These are phyloP conservation scores for Ranitomeya imitator DNA, from an alignment of 2,113 vertebrate species.

Conservation along the genomic window DNA sequence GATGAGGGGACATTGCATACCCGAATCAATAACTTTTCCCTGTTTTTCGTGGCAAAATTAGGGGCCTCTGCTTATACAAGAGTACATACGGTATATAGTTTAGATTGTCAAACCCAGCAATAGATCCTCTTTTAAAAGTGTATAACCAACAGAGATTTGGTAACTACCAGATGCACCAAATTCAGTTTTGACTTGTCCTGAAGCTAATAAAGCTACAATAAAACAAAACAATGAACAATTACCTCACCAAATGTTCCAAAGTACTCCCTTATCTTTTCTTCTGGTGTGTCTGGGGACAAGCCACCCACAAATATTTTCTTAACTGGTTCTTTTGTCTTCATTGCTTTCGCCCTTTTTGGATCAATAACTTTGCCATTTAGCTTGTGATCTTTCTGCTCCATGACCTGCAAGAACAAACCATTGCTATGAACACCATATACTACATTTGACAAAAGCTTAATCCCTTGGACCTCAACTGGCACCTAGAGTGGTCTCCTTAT, in stretches of 20 bases:
- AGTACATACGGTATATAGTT: too few relatives aligned
- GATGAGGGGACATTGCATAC: too few relatives aligned
- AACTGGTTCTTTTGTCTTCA: constrained; percentile 97
- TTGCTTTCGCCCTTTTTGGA: constrained; percentile 98
- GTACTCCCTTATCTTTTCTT: constrained; percentile 97
- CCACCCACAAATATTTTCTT: constrained; percentile 99
- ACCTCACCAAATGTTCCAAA: constrained; percentile 96
- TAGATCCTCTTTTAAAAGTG: too few relatives aligned
- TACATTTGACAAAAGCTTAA: not conserved
- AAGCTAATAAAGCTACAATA: not conserved
- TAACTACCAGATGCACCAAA: too few relatives aligned
- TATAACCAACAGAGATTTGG: too few relatives aligned
- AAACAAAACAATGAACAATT: not conserved
- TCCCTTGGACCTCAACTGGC: not conserved
- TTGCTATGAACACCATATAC: not conserved
- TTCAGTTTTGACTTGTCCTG: too few relatives aligned
- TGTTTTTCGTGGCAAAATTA: too few relatives aligned
- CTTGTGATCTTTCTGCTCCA: constrained; percentile 95
- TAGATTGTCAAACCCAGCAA: too few relatives aligned
- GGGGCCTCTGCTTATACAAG: too few relatives aligned
- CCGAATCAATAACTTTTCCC: too few relatives aligned
- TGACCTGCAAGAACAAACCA: constrained; percentile 78
- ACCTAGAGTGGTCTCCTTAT: too few relatives aligned
- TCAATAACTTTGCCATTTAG: constrained; percentile 98
- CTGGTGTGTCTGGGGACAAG: constrained; percentile 95